Percentiles rank a stretch among this genome's conserved stretches.
phyloP scores from a whole-genome alignment of 1,140 invertebrate genomes.

The Nephila pilipes region DNA sequence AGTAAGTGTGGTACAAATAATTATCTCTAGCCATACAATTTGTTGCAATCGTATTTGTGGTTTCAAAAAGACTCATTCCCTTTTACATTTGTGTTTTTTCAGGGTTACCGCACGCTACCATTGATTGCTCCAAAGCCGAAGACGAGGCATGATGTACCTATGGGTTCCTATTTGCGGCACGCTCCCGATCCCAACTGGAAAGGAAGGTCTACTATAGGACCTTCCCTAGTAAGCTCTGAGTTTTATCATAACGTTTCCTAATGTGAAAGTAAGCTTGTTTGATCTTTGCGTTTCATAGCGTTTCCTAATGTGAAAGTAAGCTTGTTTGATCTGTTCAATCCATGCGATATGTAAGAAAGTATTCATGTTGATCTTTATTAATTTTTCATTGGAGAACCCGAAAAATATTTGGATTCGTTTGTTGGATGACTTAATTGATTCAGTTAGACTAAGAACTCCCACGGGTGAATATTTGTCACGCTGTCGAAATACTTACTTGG shows the following conservation, averaged over 20 bases:
- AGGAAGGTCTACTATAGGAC: slow-evolving; percentile 45
- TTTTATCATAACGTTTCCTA: background rate
- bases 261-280: background rate
- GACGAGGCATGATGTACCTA: slow-evolving; percentile 78
- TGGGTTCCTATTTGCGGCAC: slow-evolving; percentile 78
- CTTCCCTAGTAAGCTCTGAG: slow-evolving; percentile 38
- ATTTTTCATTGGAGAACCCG: no score
- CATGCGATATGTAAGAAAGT: no score
- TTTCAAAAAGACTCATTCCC: background rate
- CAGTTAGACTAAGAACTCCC: no score
- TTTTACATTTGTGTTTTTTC: slow-evolving; percentile 4
- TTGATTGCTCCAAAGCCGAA: slow-evolving; percentile 78
- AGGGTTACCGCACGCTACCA: slow-evolving; percentile 78
- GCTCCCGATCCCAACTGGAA: slow-evolving; percentile 77
- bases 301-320: background rate
- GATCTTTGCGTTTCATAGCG: background rate
- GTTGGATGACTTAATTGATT: no score
- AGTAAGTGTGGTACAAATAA: background rate
- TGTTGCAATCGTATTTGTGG: background rate
- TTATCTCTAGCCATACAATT: background rate
- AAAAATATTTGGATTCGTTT: no score
- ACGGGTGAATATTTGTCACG: no score
- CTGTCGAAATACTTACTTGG: no score
- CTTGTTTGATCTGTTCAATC: background rate
- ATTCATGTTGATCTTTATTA: no score